These are phyloP conservation scores for Aegithalos caudatus DNA, from an alignment of 2,113 vertebrate species.

Conservation along the genomic window DNA sequence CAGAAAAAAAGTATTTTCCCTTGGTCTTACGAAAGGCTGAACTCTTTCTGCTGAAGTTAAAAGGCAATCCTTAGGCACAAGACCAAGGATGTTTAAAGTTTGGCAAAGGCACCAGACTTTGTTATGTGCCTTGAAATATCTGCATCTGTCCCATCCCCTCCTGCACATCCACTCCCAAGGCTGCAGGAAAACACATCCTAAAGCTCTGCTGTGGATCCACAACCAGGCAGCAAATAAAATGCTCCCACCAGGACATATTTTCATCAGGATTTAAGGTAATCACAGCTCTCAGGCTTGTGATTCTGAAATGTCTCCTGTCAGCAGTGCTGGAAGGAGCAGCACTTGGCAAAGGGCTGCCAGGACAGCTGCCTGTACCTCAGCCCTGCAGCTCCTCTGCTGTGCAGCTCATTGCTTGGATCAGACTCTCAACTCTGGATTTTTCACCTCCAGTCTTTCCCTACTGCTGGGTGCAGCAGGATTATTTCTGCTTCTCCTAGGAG, in stretches of 20 bases:
- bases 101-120: not conserved
- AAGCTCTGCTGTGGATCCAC: not conserved
- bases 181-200: not conserved
- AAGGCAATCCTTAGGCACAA: not conserved
- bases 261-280: not conserved
- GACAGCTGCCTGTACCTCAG: not conserved
- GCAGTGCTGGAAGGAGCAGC: not conserved
- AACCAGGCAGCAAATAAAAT: not conserved
- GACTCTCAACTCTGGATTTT: not conserved
- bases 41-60: not conserved
- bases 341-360: not conserved
- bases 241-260: not conserved
- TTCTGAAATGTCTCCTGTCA: not conserved
- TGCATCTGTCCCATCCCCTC: fast-evolving
- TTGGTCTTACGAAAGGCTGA: not conserved
- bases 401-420: not conserved
- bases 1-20: not conserved
- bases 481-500: not conserved
- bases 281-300: not conserved
- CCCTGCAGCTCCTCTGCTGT: not conserved
- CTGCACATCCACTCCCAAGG: not conserved
- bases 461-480: not conserved
- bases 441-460: not conserved
- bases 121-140: not conserved
- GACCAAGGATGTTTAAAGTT: not conserved